Percentiles rank a stretch among this genome's conserved stretches.
These are phyloP conservation scores for Ennomos fuscantarius DNA, from an alignment of 2,888 invertebrate species.

Conservation along the genomic window DNA sequence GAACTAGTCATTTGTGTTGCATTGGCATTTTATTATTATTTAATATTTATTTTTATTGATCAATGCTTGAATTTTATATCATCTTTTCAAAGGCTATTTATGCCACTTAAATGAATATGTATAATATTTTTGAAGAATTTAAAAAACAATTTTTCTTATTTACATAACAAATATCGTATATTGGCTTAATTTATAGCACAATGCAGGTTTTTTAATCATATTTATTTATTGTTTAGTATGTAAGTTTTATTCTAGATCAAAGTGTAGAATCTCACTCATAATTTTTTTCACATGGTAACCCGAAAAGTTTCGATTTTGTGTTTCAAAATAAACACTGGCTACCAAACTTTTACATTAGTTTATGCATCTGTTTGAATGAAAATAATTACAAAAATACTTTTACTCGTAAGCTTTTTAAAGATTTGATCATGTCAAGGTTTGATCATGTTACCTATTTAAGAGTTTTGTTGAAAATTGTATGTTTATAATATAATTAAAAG, in stretches of 20 bases:
- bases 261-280: constrained; percentile 71
- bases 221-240: constrained; percentile 53
- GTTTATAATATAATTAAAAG: no score
- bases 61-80: constrained; percentile 1
- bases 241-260: constrained; percentile 54
- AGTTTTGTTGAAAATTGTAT: no score
- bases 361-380: no score
- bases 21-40: constrained; percentile 21
- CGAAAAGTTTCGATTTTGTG: constrained; percentile 20
- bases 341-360: background rate
- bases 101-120: background rate
- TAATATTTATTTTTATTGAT: background rate
- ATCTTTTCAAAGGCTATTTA: background rate
- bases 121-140: background rate
- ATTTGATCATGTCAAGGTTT: background rate
- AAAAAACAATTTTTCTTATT: constrained; percentile 1
- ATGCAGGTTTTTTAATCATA: constrained; percentile 54
- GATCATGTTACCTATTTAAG: background rate
- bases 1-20: constrained; percentile 70
- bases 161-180: constrained; percentile 14
- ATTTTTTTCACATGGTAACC: constrained; percentile 35
- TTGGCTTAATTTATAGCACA: constrained; percentile 53
- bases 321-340: background rate
- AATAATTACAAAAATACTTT: no score
- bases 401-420: no score